These are phyloP conservation scores for Phyllotreta striolata DNA, from an alignment of 2,888 invertebrate species.

Conservation along the genomic window DNA sequence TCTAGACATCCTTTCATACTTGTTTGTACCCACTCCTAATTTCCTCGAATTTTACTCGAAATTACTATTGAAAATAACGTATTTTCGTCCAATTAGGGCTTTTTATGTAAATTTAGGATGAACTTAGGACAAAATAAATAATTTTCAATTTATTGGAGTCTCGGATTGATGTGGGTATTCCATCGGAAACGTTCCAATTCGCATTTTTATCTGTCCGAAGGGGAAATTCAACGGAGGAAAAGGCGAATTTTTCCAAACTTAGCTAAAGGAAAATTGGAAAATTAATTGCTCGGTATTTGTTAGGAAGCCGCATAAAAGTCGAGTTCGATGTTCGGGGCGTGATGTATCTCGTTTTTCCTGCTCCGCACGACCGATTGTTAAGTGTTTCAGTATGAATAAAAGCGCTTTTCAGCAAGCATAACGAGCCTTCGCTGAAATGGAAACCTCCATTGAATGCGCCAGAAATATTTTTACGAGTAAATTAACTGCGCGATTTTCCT, in stretches of 20 bases:
- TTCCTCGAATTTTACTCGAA: too few relatives aligned
- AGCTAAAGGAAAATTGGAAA: slow-evolving; percentile 20
- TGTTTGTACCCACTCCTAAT: too few relatives aligned
- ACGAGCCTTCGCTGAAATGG: neutral
- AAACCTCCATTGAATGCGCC: too few relatives aligned
- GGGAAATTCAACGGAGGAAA: neutral
- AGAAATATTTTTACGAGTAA: neutral
- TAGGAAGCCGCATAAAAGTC: slow-evolving; percentile 24
- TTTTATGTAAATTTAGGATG: too few relatives aligned
- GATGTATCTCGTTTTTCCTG: slow-evolving; percentile 11
- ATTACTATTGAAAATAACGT: too few relatives aligned
- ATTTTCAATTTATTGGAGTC: slow-evolving; percentile 13
- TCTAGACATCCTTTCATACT: too few relatives aligned
- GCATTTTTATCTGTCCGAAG: slow-evolving; percentile 4
- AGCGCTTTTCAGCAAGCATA: slow-evolving; percentile 1
- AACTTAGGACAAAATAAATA: neutral
- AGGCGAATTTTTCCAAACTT: slow-evolving; percentile 10
- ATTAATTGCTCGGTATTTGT: slow-evolving; percentile 25
- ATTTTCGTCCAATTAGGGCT: too few relatives aligned
- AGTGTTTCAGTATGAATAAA: neutral
- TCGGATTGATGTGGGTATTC: slow-evolving; percentile 15
- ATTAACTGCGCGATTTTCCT: neutral
- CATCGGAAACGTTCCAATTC: slow-evolving; percentile 10
- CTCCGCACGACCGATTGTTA: slow-evolving; percentile 3
- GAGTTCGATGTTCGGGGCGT: slow-evolving; percentile 9